These are phyloP conservation scores for Erynnis tages DNA, from an alignment of 2,888 invertebrate species.

Conservation along the genomic window DNA sequence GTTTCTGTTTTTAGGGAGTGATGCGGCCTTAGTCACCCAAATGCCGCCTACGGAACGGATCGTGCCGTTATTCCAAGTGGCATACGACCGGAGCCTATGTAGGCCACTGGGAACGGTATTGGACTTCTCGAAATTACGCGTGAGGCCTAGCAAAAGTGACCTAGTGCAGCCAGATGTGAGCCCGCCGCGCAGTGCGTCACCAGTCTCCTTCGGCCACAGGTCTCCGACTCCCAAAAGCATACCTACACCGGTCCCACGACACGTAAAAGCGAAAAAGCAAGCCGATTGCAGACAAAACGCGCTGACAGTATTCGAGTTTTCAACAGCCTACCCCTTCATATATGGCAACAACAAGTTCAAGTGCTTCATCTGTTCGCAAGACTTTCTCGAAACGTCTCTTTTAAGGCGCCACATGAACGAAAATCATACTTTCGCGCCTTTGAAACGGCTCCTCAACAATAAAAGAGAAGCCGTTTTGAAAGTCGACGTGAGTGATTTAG, in stretches of 20 bases:
- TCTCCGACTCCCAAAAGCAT: conserved; percentile 27
- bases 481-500: conserved; percentile 64
- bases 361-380: conserved; percentile 70
- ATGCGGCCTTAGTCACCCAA: conserved; percentile 39
- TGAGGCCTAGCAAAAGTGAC: conserved; percentile 32
- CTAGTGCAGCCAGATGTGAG: conserved; percentile 35
- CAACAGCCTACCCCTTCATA: conserved; percentile 70
- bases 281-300: conserved; percentile 64
- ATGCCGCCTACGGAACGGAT: conserved; percentile 47
- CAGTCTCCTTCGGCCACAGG: conserved; percentile 36
- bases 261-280: conserved; percentile 39
- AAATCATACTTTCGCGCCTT: conserved; percentile 55
- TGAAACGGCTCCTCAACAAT: conserved; percentile 67
- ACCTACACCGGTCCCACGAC: conserved; percentile 4
- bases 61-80: conserved; percentile 73
- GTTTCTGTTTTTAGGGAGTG: conserved; percentile 70
- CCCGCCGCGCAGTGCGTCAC: conserved; percentile 59
- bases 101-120: conserved; percentile 66
- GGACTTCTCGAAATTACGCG: conserved; percentile 58
- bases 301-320: conserved; percentile 64
- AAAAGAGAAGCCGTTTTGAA: conserved; percentile 65
- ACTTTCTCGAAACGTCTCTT: conserved; percentile 58
- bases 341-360: conserved; percentile 73
- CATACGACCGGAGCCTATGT: conserved; percentile 70
- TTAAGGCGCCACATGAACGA: conserved; percentile 63